phyloP scores from a whole-genome alignment of 2,113 vertebrate species.

The Lynx canadensis region DNA sequence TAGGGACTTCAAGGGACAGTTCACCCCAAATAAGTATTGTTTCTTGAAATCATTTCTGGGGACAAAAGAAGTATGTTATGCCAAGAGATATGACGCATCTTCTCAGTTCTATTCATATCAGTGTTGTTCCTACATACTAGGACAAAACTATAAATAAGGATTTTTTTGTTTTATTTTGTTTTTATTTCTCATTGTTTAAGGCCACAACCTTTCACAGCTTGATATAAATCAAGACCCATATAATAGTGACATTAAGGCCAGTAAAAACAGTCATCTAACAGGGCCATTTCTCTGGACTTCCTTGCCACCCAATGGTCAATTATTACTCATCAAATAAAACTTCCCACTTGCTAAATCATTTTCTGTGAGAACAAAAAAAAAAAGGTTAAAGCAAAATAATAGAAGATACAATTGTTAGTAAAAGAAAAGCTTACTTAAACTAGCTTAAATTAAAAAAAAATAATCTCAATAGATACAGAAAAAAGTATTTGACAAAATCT shows the following conservation, averaged over 20 bases:
- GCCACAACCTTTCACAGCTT: neutral
- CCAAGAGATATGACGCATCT: neutral
- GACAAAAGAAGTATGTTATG: neutral
- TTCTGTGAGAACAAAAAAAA: neutral
- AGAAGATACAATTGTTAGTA: neutral
- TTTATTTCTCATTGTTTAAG: neutral
- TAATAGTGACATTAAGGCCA: neutral
- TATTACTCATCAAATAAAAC: neutral
- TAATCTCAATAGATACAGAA: neutral
- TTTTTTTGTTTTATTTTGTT: neutral
- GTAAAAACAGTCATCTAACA: neutral
- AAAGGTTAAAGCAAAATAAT: conserved; percentile 7
- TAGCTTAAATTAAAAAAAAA: neutral
- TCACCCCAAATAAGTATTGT: neutral
- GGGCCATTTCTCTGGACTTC: neutral
- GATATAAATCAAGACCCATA: neutral
- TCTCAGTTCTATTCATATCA: neutral
- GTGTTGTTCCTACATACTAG: neutral
- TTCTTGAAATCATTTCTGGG: neutral
- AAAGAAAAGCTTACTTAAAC: neutral
- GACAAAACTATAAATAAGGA: neutral
- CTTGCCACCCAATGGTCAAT: neutral
- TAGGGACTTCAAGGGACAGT: neutral
- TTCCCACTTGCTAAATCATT: neutral
- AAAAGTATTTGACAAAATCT: neutral